Evolutionary conservation across 2,888 invertebrate genomes (phyloP).

Genomic region (Dryomyza anilis): DNA sequence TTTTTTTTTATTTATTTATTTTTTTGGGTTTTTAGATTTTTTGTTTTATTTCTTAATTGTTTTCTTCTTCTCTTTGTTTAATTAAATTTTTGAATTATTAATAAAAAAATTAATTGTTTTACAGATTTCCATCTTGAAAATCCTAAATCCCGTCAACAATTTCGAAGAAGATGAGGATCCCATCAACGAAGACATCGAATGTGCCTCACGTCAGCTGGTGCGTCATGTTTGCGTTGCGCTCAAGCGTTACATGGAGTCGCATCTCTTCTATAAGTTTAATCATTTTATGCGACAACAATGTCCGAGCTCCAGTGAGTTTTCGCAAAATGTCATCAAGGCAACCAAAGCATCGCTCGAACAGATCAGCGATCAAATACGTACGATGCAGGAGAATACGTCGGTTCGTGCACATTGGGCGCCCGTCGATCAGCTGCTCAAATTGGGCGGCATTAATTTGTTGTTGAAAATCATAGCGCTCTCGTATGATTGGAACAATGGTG

Average conservation of each 20-base stretch:
- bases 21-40: background rate
- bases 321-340: slow-evolving; percentile 64
- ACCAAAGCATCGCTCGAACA: slow-evolving; percentile 76
- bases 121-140: slow-evolving; percentile 83
- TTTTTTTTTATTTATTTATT: background rate
- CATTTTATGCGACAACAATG: slow-evolving; percentile 69
- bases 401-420: slow-evolving; percentile 85
- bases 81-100: too few species aligned
- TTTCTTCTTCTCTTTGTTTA: too few species aligned
- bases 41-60: background rate
- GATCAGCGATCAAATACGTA: slow-evolving; percentile 84
- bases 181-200: slow-evolving; percentile 85
- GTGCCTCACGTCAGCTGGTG: slow-evolving; percentile 87
- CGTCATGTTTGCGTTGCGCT: slow-evolving; percentile 89
- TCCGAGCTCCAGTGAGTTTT: slow-evolving; percentile 53
- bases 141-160: slow-evolving; percentile 68
- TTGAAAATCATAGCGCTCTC: slow-evolving; percentile 87
- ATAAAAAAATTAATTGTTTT: slow-evolving; percentile 27
- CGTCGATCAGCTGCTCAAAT: slow-evolving; percentile 81
- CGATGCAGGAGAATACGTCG: slow-evolving; percentile 76
- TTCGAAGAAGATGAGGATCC: slow-evolving; percentile 66
- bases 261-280: slow-evolving; percentile 80
- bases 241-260: slow-evolving; percentile 89
- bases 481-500: slow-evolving; percentile 83
- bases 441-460: slow-evolving; percentile 82